phyloP scores from a whole-genome alignment of 2,797 vertebrate genomes.

The Tamandua tetradactyla region DNA sequence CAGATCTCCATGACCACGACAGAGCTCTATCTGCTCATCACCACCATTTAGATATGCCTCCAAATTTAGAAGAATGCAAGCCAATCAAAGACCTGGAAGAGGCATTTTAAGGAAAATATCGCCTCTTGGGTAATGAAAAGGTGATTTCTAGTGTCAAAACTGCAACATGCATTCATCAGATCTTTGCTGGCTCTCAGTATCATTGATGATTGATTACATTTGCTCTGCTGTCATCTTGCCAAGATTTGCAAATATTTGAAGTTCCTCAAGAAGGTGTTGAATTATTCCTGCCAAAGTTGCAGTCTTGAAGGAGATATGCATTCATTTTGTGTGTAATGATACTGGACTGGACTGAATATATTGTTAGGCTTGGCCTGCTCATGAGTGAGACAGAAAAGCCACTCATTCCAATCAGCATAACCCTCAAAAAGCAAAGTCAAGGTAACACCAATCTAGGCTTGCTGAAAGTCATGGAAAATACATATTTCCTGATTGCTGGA shows the following conservation, averaged over 20 bases:
- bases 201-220: conserved; percentile 26
- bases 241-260: conserved; percentile 49
- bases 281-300: conserved; percentile 34
- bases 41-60: background rate
- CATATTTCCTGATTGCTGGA: background rate
- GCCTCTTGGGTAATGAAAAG: background rate
- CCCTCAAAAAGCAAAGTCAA: conserved; percentile 53
- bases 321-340: background rate
- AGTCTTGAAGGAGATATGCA: background rate
- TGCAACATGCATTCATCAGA: background rate
- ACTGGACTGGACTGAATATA: background rate
- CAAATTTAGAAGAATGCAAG: conserved; percentile 35
- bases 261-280: background rate
- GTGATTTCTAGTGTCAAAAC: conserved; percentile 16
- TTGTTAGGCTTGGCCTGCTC: background rate
- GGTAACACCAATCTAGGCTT: background rate
- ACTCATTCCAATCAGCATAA: conserved; percentile 44
- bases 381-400: background rate
- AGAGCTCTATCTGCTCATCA: background rate
- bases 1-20: background rate
- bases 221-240: background rate
- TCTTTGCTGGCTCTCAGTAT: conserved; percentile 35
- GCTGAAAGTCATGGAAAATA: conserved; percentile 26
- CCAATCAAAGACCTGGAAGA: background rate
- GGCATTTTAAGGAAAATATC: background rate